Conservation (phyloP, 37 sponge, comb jelly and placozoan genomes). For the Halisarca cf. caerulea region DNA sequence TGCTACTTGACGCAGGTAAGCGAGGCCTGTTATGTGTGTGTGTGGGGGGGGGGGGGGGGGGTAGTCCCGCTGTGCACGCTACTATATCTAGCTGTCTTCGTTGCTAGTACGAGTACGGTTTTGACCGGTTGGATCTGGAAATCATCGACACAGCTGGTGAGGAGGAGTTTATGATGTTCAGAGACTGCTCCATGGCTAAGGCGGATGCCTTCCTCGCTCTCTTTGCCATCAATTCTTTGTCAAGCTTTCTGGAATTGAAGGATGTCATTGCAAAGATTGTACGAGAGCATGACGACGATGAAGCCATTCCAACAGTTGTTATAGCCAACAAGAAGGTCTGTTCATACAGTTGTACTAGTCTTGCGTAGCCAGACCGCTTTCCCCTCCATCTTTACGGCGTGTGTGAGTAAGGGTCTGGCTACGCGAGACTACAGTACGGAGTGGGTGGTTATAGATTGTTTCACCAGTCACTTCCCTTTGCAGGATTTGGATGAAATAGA, state of each 20-base stretch:
- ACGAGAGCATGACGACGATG: conserved; percentile 81
- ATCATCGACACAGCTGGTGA: conserved; percentile 93
- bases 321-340: conserved; percentile 81
- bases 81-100: background rate
- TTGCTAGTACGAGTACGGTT: conserved; percentile 59
- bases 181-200: conserved; percentile 74
- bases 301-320: conserved; percentile 74
- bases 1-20: conserved; percentile 70
- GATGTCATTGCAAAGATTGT: conserved; percentile 71
- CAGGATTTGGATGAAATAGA: conserved; percentile 79
- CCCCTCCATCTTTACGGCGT: background rate
- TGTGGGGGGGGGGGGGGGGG: too few species aligned
- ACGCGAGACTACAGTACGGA: too few species aligned
- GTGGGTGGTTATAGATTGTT: background rate
- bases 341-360: background rate
- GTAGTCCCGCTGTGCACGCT: background rate
- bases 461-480: background rate
- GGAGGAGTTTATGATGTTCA: conserved; percentile 84
- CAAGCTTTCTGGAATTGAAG: conserved; percentile 71
- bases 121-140: conserved; percentile 74
- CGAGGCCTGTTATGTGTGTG: background rate
- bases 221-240: conserved; percentile 77
- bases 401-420: too few species aligned
- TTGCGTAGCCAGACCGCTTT: background rate
- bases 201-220: conserved; percentile 87